Base-by-base conservation (phyloP, 1,140 invertebrate species). In the Gryllus bimaculatus region DNA sequence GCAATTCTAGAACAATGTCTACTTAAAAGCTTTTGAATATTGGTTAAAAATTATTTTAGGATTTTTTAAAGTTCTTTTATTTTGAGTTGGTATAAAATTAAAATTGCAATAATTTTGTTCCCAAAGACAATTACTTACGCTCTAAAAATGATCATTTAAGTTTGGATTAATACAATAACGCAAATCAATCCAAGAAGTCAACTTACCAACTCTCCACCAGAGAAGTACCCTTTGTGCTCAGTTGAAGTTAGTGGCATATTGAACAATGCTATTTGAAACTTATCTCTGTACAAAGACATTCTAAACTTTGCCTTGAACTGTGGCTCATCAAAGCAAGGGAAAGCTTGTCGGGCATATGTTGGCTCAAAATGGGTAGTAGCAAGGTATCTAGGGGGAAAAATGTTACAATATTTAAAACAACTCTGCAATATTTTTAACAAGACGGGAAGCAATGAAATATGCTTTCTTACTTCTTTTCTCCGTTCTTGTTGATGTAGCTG, bases 321-420 rank as follows among this genome's bases (percentile, higher is more conserved):
- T 0, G 97, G 98, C 83, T 99, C 98, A 85, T 99, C 98, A 82
- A 98, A 96, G 84, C 97, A 99, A 0, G 98, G 98, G 84, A 99
- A 99, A 0, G 97, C 96, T 79, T 93, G 91, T 20, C 98, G 89
- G 0, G 98, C 98, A 81, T 95, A 94, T 8, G 96, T 97, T 77
- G 98, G 92, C 85, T 98, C 95, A 84, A 99, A 99, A 84, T 98
- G 95, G 1, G 97, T 98, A 7, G 96, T 94, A 0, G 96, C 96
- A 78, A 98, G 89, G 83, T 93, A 93, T 84, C 96, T 98, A 83
- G 54, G 86, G 83, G 79, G 74, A 80, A 82, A 80, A 82, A 8
- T 12, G 5, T 39, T 39, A 39, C 26, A 4, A 73, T 20, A 73
- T 20, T 3, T 39, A 5, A 39, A 39, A 39, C 26, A 39, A 39